These are phyloP conservation scores for Sebastes miniatus DNA, from an alignment of 2,797 vertebrate genomes.

Conservation along the genomic window DNA sequence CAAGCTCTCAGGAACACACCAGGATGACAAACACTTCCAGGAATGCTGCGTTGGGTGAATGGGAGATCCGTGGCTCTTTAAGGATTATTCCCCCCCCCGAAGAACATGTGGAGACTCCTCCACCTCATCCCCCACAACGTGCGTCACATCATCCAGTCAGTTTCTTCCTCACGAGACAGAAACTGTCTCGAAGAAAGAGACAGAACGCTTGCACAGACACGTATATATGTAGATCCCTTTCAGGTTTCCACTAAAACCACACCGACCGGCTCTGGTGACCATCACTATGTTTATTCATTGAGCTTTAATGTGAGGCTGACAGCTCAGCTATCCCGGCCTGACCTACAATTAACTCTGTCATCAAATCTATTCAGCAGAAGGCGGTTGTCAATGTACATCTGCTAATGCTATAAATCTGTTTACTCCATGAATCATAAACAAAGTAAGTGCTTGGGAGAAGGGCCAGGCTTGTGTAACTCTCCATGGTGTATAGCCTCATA, in stretches of 20 bases:
- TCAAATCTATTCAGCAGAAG: constrained; percentile 53
- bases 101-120: constrained; percentile 50
- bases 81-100: neutral
- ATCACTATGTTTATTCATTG: constrained; percentile 42
- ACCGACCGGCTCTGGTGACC: constrained; percentile 25
- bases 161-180: constrained; percentile 35
- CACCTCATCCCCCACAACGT: constrained; percentile 44
- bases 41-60: constrained; percentile 62
- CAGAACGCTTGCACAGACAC: constrained; percentile 10
- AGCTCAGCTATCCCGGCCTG: constrained; percentile 40
- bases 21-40: constrained; percentile 62
- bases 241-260: constrained; percentile 36
- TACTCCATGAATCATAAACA: constrained; percentile 53
- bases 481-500: constrained; percentile 14
- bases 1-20: constrained; percentile 43
- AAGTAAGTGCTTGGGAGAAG: constrained; percentile 17
- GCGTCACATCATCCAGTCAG: constrained; percentile 70
- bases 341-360: constrained; percentile 63
- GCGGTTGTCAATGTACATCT: constrained; percentile 39
- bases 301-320: constrained; percentile 36
- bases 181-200: constrained; percentile 16
- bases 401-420: constrained; percentile 54
- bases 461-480: constrained; percentile 33
- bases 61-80: constrained; percentile 60
- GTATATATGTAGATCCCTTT: constrained; percentile 18